Conservation (phyloP, 2,888 invertebrate species). For the Erpobdella octoculata region DNA sequence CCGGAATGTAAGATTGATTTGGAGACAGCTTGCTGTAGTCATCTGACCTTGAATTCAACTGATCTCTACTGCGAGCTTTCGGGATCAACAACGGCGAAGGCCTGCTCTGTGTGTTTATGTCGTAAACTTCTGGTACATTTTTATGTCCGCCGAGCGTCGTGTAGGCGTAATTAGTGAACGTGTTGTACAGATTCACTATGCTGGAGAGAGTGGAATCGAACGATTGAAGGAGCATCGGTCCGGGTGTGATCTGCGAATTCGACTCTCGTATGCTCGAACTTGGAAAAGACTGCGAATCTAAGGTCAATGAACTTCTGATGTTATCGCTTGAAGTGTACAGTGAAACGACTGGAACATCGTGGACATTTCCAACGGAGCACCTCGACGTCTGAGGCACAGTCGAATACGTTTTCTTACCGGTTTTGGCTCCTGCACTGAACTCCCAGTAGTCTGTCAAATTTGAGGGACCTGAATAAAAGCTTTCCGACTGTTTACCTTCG, state of each 20-base stretch:
- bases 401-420: neutral
- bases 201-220: conserved; percentile 23
- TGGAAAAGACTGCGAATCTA: neutral
- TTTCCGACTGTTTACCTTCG: neutral
- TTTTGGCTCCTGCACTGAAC: neutral
- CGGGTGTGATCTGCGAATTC: neutral
- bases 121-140: no score
- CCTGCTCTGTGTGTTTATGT: no score
- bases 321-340: neutral
- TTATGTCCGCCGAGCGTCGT: neutral
- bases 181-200: conserved; percentile 26
- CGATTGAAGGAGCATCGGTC: conserved; percentile 6
- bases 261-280: neutral
- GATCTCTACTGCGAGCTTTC: neutral
- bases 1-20: neutral
- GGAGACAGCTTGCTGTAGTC: neutral
- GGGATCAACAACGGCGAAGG: neutral
- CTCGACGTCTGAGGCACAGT: neutral
- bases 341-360: neutral
- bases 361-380: neutral
- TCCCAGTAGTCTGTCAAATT: conserved; percentile 2
- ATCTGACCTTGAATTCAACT: neutral
- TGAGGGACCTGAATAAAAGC: neutral
- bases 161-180: conserved; percentile 8
- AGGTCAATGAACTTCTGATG: neutral